These are phyloP conservation scores for Anarrhichthys ocellatus DNA, from an alignment of 2,113 vertebrate genomes.

Conservation along the genomic window DNA sequence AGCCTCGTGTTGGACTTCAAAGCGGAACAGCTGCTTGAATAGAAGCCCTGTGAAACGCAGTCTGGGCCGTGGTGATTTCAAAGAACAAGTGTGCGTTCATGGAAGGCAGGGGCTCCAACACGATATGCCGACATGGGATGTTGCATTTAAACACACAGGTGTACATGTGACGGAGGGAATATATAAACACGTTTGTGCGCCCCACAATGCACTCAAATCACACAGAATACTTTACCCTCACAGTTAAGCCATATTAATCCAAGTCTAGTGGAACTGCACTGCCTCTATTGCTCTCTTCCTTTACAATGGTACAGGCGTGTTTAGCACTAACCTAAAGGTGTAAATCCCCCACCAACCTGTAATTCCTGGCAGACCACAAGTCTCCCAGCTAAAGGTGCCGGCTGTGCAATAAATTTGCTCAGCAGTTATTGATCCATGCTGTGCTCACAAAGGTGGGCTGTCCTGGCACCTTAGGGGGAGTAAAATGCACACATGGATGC, in stretches of 20 bases:
- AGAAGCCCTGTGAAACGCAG: slow-evolving; percentile 41
- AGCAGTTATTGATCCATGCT: slow-evolving; percentile 60
- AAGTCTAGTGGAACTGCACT: background rate
- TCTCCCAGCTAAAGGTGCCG: slow-evolving; percentile 32
- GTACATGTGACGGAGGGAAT: slow-evolving; percentile 10
- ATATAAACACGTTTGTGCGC: background rate
- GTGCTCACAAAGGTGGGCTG: slow-evolving; percentile 34
- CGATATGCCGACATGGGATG: slow-evolving; percentile 9
- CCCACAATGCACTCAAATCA: slow-evolving; percentile 11
- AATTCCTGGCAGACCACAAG: slow-evolving; percentile 19
- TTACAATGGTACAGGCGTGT: slow-evolving; percentile 35
- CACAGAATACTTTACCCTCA: slow-evolving; percentile 12
- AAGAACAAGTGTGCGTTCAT: slow-evolving; percentile 25
- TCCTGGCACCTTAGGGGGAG: slow-evolving; percentile 28
- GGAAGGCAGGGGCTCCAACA: slow-evolving; percentile 1
- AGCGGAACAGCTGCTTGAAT: slow-evolving; percentile 58
- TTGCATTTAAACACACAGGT: slow-evolving; percentile 15
- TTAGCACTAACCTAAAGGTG: slow-evolving; percentile 29
- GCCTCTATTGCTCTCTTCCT: slow-evolving; percentile 11
- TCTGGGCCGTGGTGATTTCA: slow-evolving; percentile 48
- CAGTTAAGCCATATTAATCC: slow-evolving; percentile 36
- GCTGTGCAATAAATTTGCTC: slow-evolving; percentile 52
- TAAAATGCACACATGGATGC: background rate
- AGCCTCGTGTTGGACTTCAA: slow-evolving; percentile 73
- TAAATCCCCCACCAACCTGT: slow-evolving; percentile 45